Conservation (phyloP, 2,888 invertebrate species). For the Drosophila phalerata region DNA sequence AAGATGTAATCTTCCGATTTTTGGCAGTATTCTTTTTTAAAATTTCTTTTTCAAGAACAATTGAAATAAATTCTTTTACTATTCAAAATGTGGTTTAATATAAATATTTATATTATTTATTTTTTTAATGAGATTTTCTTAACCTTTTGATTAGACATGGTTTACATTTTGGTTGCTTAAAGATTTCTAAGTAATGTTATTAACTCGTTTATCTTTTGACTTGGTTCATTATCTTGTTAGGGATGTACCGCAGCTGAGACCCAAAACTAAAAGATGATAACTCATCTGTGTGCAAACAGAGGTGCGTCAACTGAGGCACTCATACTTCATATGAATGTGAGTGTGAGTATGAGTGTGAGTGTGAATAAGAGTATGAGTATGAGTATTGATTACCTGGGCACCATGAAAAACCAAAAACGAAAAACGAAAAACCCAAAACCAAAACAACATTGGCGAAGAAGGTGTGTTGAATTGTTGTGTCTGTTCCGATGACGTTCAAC, state of each 20-base stretch:
- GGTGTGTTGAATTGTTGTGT: constrained; percentile 55
- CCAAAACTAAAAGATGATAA: constrained; percentile 29
- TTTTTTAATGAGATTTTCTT: not conserved
- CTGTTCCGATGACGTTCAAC: constrained; percentile 23
- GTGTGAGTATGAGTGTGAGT: not conserved
- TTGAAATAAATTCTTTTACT: not conserved
- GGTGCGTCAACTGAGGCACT: constrained; percentile 46
- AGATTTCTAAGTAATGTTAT: not conserved
- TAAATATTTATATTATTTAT: too few relatives aligned
- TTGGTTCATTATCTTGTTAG: constrained; percentile 2
- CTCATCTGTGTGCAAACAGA: constrained; percentile 65
- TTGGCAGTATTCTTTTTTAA: too few relatives aligned
- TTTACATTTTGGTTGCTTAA: not conserved
- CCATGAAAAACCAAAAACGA: constrained; percentile 9
- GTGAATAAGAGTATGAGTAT: constrained; percentile 14
- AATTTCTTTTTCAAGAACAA: too few relatives aligned
- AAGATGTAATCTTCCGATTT: not conserved
- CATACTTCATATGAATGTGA: not conserved
- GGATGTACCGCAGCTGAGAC: constrained; percentile 4
- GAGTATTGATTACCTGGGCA: constrained; percentile 68
- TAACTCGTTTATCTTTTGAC: not conserved
- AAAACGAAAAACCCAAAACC: constrained; percentile 7
- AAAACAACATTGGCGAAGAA: constrained; percentile 41
- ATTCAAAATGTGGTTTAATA: not conserved
- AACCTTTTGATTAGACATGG: too few relatives aligned